Conservation (phyloP, 2,113 vertebrate species). For the Gobius niger region DNA sequence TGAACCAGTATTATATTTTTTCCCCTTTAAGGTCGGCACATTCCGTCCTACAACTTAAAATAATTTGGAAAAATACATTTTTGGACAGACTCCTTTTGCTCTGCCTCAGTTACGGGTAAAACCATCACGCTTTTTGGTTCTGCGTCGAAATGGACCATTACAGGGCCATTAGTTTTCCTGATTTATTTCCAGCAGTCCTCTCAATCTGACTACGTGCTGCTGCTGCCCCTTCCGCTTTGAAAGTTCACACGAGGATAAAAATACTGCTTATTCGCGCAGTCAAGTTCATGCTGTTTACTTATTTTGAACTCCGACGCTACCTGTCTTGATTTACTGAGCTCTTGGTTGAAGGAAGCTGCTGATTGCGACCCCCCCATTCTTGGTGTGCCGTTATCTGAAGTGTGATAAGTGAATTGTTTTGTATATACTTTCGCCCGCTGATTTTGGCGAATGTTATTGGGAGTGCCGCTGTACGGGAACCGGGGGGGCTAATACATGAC, state of each 20-base stretch:
- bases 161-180: slow-evolving; percentile 46
- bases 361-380: slow-evolving; percentile 10
- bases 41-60: too few species aligned
- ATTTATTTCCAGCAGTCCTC: slow-evolving; percentile 48
- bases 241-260: slow-evolving; percentile 24
- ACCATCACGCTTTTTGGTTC: slow-evolving; percentile 15
- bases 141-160: slow-evolving; percentile 34
- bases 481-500: slow-evolving; percentile 22
- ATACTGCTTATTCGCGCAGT: neutral
- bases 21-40: too few species aligned
- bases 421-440: neutral
- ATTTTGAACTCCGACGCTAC: neutral
- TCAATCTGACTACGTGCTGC: slow-evolving; percentile 21
- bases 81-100: neutral
- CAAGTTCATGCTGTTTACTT: neutral
- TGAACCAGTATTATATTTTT: too few species aligned
- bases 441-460: neutral
- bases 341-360: slow-evolving; percentile 10
- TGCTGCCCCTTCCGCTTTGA: slow-evolving; percentile 23
- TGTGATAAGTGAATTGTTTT: neutral
- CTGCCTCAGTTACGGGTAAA: slow-evolving; percentile 23
- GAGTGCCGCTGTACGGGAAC: neutral
- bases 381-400: neutral
- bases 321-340: neutral
- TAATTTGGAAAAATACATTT: too few species aligned